These are phyloP conservation scores for Dendrolimus kikuchii DNA, from an alignment of 1,140 invertebrate species.

Conservation along the genomic window DNA sequence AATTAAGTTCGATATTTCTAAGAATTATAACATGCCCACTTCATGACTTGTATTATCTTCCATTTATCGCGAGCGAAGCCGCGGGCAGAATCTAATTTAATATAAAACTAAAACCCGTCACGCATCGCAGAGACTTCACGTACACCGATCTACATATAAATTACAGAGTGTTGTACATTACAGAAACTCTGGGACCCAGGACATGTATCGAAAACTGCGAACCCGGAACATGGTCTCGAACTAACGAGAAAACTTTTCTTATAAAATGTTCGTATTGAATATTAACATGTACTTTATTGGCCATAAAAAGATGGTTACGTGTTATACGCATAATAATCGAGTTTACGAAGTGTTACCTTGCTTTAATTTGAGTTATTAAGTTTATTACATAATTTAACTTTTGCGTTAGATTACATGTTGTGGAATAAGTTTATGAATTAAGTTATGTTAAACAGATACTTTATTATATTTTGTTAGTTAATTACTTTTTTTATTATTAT, in stretches of 20 bases:
- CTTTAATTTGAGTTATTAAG: constrained; percentile 17
- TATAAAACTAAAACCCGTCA: too few relatives aligned
- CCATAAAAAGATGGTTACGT: constrained; percentile 37
- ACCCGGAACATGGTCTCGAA: constrained; percentile 16
- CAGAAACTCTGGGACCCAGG: constrained; percentile 9
- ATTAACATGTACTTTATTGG: constrained; percentile 58
- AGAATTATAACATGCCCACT: too few relatives aligned
- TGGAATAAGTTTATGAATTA: too few relatives aligned
- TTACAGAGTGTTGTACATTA: constrained; percentile 3
- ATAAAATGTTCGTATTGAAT: constrained; percentile 62
- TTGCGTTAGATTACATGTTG: too few relatives aligned
- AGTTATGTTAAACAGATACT: too few relatives aligned
- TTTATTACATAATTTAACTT: not conserved
- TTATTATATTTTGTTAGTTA: too few relatives aligned
- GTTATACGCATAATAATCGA: constrained; percentile 34
- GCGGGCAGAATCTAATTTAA: too few relatives aligned
- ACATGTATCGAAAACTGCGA: constrained; percentile 17
- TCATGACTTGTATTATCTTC: too few relatives aligned
- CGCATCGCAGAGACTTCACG: too few relatives aligned
- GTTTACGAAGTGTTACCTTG: constrained; percentile 18
- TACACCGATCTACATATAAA: not conserved
- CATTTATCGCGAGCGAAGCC: too few relatives aligned
- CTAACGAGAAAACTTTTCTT: constrained; percentile 59
- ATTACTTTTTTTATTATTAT: too few relatives aligned
- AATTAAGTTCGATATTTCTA: too few relatives aligned